Evolutionary conservation across 1,140 invertebrate species (phyloP), one percentile per base, ranked within the genome.

Genomic region (Caenorhabditis latens): DNA sequence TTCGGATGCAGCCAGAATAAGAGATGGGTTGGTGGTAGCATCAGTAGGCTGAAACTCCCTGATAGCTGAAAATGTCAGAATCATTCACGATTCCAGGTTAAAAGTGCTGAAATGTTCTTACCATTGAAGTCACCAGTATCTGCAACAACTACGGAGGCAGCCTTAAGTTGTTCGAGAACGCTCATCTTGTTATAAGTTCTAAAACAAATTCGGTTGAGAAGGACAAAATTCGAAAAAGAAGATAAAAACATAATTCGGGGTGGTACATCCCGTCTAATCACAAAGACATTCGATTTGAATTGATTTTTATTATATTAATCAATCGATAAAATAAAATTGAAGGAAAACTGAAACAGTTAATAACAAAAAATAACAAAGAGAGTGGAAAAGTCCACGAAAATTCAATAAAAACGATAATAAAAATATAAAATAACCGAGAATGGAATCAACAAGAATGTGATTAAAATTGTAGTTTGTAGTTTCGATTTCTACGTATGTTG

Each of bases 91-190:
- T 58, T 16, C n/a, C 19, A 58, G 19, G 82, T 79, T 63, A 21
- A 83, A n/a, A 40, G 16, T 19, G 14, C 9, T 43, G 11, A 8
- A 16, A 65, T 43, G 19, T 53, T 85, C 89, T 94, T 94, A 97
- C 97, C 95, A 95, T 98, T 96, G 94, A 99, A 99, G 93, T 99
- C 98, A 42, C 97, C 97, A 87, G 97, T 98, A 93, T 99, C 98
- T n/a, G 97, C 98, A 40, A 99, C 98, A 43, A 99, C 96, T 13
- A 95, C 95, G 0, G 97, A 99, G 87, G 95, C 93, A 87, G 95
- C 93, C 93, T 98, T 98, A 8, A 99, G 93, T 92, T 98, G 96
- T 83, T 96, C 96, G 84, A 99, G 94, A 83, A 88, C 90, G 7
- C 90, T 89, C 84, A 85, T 85, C 65, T 32, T 32, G 32, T 67